Conservation (phyloP, 2,797 vertebrate species). For the Phoebastria nigripes region DNA sequence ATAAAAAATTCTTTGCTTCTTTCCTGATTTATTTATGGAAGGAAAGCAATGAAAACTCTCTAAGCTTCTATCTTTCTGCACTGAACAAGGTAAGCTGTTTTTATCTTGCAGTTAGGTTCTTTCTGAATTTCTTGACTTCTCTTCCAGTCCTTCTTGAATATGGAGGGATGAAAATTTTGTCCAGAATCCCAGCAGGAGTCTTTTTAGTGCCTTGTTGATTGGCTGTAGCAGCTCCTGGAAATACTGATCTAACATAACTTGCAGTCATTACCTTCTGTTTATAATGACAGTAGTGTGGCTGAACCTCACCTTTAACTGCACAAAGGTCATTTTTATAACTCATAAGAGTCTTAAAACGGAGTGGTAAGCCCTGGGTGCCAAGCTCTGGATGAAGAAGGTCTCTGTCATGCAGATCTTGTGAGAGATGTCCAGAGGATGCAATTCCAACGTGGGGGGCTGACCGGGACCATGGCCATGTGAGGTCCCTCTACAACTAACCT, state of each 20-base stretch:
- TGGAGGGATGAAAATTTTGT: not conserved
- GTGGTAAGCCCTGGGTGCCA: not conserved
- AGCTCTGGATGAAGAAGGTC: not conserved
- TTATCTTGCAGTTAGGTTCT: not conserved
- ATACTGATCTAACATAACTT: not conserved
- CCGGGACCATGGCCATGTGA: fast-evolving
- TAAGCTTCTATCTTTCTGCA: not conserved
- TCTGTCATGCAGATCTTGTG: not conserved
- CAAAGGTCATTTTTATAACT: not conserved
- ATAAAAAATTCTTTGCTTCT: not conserved
- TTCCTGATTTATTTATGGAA: not conserved
- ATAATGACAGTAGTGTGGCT: not conserved
- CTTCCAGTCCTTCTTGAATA: not conserved
- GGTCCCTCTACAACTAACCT: not conserved
- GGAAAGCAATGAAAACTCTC: not conserved
- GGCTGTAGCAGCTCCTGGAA: not conserved
- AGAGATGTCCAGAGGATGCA: not conserved
- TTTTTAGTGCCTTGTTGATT: not conserved
- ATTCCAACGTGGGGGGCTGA: fast-evolving
- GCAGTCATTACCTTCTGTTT: not conserved
- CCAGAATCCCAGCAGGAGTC: not conserved
- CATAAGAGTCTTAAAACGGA: not conserved
- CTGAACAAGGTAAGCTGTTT: not conserved
- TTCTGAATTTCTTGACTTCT: not conserved
- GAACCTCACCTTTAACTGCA: not conserved